Percentiles rank a stretch among this genome's conserved stretches.
These are phyloP conservation scores for Parauchenoglanis punctatus DNA, from an alignment of 2,797 vertebrate species.

Conservation along the genomic window DNA sequence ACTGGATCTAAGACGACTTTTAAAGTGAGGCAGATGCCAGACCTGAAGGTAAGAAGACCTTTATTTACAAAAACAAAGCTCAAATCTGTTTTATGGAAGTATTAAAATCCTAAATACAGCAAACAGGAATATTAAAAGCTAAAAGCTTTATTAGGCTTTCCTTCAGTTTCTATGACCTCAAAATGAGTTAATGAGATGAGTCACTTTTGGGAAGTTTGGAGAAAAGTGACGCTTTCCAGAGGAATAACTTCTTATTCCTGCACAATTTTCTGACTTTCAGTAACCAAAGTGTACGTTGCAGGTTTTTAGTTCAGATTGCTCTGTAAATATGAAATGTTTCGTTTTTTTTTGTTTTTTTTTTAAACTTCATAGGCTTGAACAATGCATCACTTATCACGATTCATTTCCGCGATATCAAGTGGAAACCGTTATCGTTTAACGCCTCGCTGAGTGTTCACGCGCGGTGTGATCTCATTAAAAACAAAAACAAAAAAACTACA, in stretches of 20 bases:
- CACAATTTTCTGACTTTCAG: too few species aligned
- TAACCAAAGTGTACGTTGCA: neutral
- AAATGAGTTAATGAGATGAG: neutral
- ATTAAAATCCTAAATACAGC: neutral
- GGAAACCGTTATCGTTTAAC: neutral
- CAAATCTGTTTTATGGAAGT: neutral
- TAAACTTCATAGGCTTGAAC: neutral
- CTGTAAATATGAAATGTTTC: neutral
- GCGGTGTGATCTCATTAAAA: neutral
- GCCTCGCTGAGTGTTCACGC: neutral
- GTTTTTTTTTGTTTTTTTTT: neutral
- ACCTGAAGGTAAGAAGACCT: conserved; percentile 78
- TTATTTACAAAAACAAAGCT: neutral
- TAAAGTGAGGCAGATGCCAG: conserved; percentile 84
- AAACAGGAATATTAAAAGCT: neutral
- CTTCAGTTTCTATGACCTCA: neutral
- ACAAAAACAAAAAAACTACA: neutral
- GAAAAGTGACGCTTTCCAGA: neutral
- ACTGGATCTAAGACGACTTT: conserved; percentile 83
- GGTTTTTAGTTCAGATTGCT: neutral
- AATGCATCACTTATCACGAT: neutral
- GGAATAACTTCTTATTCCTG: neutral
- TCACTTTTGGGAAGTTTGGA: neutral
- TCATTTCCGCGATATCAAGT: neutral
- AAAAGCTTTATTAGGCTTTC: neutral